Evolutionary conservation across 1,140 invertebrate species (phyloP).

Genomic region (Drosophila arizonae): DNA sequence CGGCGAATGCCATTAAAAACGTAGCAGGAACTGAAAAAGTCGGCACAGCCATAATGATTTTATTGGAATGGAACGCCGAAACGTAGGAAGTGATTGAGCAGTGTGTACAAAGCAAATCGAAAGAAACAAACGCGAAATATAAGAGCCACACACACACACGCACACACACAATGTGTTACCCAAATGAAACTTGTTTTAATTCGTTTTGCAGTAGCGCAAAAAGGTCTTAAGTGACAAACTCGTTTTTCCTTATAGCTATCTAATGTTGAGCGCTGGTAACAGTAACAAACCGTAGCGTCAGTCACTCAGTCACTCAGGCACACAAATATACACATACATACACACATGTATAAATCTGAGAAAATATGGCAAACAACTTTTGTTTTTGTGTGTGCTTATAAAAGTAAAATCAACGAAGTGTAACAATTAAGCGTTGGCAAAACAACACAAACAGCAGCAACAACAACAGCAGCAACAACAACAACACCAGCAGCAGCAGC

Average conservation of each 20-base stretch:
- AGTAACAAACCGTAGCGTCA: conserved; percentile 32
- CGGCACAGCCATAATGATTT: conserved; percentile 9
- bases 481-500: too few species aligned
- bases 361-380: conserved; percentile 20
- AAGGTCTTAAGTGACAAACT: conserved; percentile 77
- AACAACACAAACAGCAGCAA: conserved; percentile 24
- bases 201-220: conserved; percentile 73
- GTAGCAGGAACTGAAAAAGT: conserved; percentile 40
- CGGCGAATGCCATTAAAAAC: not conserved
- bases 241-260: conserved; percentile 59
- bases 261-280: conserved; percentile 52
- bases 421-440: conserved; percentile 78
- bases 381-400: conserved; percentile 74
- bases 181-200: conserved; percentile 71
- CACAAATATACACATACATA: conserved; percentile 15
- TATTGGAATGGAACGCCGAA: conserved; percentile 36
- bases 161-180: conserved; percentile 20
- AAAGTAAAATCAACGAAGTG: conserved; percentile 81
- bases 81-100: conserved; percentile 43
- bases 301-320: conserved; percentile 30
- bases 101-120: conserved; percentile 31
- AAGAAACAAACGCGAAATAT: conserved; percentile 23
- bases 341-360: too few species aligned
- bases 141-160: conserved; percentile 7
- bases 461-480: not conserved